phyloP scores from a whole-genome alignment of 2,797 vertebrate species.

The Liasis olivaceus region DNA sequence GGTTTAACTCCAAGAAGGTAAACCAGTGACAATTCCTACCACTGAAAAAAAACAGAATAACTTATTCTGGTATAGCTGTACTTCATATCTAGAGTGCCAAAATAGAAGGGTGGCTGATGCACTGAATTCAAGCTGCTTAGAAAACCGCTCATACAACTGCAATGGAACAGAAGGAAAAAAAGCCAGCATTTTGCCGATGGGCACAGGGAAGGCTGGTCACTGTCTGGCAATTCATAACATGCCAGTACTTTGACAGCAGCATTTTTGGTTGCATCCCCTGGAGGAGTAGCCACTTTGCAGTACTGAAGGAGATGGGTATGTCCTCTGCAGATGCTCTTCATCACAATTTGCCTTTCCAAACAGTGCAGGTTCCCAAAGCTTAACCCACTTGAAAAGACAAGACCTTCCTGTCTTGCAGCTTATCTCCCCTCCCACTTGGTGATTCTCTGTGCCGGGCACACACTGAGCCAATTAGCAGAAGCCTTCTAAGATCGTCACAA shows the following conservation, averaged over 20 bases:
- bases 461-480: constrained; percentile 36
- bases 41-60: background rate
- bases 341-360: background rate
- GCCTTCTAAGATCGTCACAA: constrained; percentile 39
- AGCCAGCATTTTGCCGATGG: background rate
- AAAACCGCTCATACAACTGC: background rate
- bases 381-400: background rate
- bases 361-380: background rate
- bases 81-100: background rate
- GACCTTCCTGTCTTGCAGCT: background rate
- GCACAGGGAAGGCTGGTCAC: background rate
- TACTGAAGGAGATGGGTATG: background rate
- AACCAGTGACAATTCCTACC: background rate
- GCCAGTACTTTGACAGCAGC: background rate
- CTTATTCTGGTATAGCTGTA: background rate
- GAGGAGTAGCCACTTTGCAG: background rate
- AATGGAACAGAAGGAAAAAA: background rate
- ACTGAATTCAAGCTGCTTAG: background rate
- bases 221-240: background rate
- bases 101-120: background rate
- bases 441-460: background rate
- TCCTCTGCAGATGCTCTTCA: background rate
- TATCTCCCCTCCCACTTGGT: fast-evolving
- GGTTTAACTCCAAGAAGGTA: background rate
- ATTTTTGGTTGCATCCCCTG: background rate